Conservation (phyloP, 2,888 invertebrate species). For the Amiota communis region DNA sequence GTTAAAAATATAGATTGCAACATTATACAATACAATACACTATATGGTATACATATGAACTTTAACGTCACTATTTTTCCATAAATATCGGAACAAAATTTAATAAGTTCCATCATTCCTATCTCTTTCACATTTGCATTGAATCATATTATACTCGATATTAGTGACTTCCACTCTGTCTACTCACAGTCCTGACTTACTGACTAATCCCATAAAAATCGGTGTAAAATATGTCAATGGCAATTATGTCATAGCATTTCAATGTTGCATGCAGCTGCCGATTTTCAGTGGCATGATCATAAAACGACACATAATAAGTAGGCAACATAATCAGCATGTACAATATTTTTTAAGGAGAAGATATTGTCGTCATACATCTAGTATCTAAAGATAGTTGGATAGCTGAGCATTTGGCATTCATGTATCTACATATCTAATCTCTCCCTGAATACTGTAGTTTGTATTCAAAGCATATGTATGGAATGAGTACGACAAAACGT, state of each 20-base stretch:
- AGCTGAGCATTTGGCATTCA: not conserved
- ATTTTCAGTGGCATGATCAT: not conserved
- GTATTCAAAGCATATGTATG: not conserved
- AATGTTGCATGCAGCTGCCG: slow-evolving; percentile 45
- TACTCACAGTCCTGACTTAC: slow-evolving; percentile 34
- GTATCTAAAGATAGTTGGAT: not conserved
- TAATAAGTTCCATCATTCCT: no score
- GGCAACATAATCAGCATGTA: no score
- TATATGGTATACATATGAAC: no score
- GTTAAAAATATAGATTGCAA: no score
- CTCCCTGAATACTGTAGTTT: not conserved
- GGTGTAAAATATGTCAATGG: slow-evolving; percentile 50
- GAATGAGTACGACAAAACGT: slow-evolving; percentile 33
- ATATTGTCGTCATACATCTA: no score
- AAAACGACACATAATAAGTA: no score
- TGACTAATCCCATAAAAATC: slow-evolving; percentile 43
- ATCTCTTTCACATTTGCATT: no score
- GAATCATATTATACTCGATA: no score
- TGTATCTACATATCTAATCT: slow-evolving; percentile 3
- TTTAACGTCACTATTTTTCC: no score
- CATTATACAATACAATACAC: no score
- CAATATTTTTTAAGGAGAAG: no score
- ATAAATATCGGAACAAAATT: no score
- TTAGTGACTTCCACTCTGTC: slow-evolving; percentile 9
- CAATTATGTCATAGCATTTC: slow-evolving; percentile 60